Base-by-base conservation (phyloP, 2,888 invertebrate genomes). In the Ptilodon capucinus region DNA sequence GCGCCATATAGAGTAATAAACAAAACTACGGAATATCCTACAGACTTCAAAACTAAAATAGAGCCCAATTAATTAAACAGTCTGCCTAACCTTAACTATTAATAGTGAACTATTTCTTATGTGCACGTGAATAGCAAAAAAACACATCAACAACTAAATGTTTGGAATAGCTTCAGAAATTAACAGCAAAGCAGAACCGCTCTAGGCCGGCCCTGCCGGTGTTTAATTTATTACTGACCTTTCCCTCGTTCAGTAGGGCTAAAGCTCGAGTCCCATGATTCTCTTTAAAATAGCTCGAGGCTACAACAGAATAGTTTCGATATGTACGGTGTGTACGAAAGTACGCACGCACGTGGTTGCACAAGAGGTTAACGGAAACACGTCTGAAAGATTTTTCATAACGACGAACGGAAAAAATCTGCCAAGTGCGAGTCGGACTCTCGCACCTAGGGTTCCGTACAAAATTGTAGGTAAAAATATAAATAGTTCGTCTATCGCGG, bases 351-450 rank as follows among this genome's bases (percentile, higher is more conserved):
- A 36, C 50, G 54, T 41, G 30, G 42, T 64, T 60, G 53, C 49
- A 55, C 60, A 58, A 64, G 52, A 54, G 13, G 38, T 50, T 54
- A 58, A 59, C 61, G 57, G 59, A 66, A 64, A 54, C 55, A 21
- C 42, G 46, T 40, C 36, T 52, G 55, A 54, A 68, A 56, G 55
- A 54, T 51, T 42, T 48, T 54, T 55, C 53, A 44, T 19, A 48
- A 48, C 59, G 54, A 54, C 48, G 55, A 57, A 51, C 51, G 50
- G 53, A 42, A 53, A 62, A 66, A 69, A n/a, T n/a, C n/a, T n/a
- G n/a, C n/a, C n/a, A n/a, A n/a, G n/a, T n/a, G n/a, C n/a, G n/a
- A n/a, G n/a, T n/a, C n/a, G n/a, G n/a, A n/a, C n/a, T n/a, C n/a
- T n/a, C n/a, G n/a, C n/a, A n/a, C n/a, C n/a, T n/a, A n/a, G n/a